Evolutionary conservation across 1,140 invertebrate genomes (phyloP).

Genomic region (Brachionus rubens): DNA sequence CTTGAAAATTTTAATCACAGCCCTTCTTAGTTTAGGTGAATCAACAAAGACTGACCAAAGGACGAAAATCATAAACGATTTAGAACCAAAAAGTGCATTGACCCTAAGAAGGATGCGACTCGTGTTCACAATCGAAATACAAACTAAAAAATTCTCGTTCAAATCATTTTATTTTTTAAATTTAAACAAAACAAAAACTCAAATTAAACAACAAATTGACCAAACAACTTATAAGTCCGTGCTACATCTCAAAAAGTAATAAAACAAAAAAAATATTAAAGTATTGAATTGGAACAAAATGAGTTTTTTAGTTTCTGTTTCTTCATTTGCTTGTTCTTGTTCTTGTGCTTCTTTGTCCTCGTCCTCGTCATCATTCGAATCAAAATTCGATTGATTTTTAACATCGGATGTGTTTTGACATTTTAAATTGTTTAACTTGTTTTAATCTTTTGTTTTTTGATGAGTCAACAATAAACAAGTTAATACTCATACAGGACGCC

Average conservation of each 20-base stretch:
- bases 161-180: constrained; percentile 27
- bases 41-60: background rate
- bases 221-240: constrained; percentile 12
- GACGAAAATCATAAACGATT: background rate
- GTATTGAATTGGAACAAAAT: constrained; percentile 9
- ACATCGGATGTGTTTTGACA: background rate
- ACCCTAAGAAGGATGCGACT: background rate
- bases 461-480: background rate
- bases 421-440: constrained; percentile 16
- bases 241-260: background rate
- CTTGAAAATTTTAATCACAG: background rate
- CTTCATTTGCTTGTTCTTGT: background rate
- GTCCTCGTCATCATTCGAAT: constrained; percentile 9
- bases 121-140: constrained; percentile 2
- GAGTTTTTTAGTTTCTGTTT: constrained; percentile 7
- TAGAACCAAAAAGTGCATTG: background rate
- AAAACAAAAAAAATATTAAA: background rate
- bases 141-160: constrained; percentile 17
- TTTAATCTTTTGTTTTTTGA: background rate
- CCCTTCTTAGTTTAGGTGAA: background rate
- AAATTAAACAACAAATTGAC: background rate
- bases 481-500: background rate
- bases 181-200: background rate
- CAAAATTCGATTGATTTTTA: background rate
- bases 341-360: background rate